These are phyloP conservation scores for cat (Felis catus) DNA, from an alignment of 2,113 vertebrate genomes.

Conservation along the genomic window DNA sequence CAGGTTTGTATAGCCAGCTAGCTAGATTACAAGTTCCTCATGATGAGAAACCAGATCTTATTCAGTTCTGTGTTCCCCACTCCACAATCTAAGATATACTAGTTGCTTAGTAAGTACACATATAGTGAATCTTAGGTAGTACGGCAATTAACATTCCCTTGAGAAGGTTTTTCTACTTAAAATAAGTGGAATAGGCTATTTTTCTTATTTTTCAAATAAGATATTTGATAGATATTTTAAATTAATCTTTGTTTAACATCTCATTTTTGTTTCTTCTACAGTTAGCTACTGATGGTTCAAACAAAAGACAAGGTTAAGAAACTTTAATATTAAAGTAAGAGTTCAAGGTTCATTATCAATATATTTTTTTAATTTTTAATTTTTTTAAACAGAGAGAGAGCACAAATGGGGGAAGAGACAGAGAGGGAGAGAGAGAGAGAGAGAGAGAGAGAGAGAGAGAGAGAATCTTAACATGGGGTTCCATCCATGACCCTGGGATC, in stretches of 20 bases:
- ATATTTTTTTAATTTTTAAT: neutral
- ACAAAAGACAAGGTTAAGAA: neutral
- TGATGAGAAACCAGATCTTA: neutral
- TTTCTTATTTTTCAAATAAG: no score
- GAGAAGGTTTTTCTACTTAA: neutral
- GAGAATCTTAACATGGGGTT: no score
- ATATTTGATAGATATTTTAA: neutral
- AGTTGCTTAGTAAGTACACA: neutral
- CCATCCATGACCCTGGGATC: no score
- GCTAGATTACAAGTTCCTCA: neutral
- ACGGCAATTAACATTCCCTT: neutral
- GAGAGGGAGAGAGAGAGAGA: no score
- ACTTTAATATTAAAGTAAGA: neutral
- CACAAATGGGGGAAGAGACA: no score
- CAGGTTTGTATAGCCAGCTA: neutral
- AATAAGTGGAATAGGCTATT: neutral
- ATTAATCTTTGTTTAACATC: neutral
- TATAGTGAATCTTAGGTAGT: neutral
- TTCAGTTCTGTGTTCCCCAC: neutral
- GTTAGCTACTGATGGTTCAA: neutral
- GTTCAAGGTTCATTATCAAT: neutral
- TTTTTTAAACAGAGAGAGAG: no score
- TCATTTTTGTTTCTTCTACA: neutral
- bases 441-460: no score
- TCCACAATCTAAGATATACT: neutral